phyloP scores from a whole-genome alignment of 2,797 vertebrate species.

The Lycodopsis pacificus region DNA sequence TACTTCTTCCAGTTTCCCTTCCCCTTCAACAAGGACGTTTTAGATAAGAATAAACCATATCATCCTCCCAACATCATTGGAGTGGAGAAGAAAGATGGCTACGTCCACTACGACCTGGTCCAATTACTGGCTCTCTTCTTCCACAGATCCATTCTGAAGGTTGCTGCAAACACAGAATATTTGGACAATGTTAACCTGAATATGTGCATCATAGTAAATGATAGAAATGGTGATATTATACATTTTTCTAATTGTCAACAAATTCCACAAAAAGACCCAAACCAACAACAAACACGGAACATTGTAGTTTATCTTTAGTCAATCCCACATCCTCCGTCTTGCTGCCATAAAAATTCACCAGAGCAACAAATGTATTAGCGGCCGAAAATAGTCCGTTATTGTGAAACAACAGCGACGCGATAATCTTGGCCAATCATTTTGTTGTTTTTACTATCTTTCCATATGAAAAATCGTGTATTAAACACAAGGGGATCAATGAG shows the following conservation, averaged over 20 bases:
- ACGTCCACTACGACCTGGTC: conserved; percentile 95
- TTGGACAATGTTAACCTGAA: background rate
- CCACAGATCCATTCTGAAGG: conserved; percentile 98
- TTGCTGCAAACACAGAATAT: conserved; percentile 56
- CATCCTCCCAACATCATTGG: conserved; percentile 96
- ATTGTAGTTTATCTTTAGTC: background rate
- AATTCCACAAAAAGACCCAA: background rate
- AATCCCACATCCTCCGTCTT: background rate
- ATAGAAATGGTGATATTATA: no score
- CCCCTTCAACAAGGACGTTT: conserved; percentile 90
- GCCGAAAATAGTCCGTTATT: no score
- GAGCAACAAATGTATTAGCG: background rate
- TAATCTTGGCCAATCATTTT: no score
- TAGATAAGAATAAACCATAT: conserved; percentile 88
- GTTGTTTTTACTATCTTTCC: no score
- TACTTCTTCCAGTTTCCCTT: conserved; percentile 99
- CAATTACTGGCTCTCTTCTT: conserved; percentile 97
- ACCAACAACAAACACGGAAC: background rate
- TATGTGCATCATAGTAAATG: background rate
- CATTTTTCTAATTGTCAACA: background rate
- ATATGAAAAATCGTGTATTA: no score
- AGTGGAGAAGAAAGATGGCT: conserved; percentile 97
- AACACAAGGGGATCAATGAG: no score
- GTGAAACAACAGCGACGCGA: no score
- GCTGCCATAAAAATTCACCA: background rate